Conservation (phyloP, 2,797 vertebrate species). For the Neomorphus geoffroyi region DNA sequence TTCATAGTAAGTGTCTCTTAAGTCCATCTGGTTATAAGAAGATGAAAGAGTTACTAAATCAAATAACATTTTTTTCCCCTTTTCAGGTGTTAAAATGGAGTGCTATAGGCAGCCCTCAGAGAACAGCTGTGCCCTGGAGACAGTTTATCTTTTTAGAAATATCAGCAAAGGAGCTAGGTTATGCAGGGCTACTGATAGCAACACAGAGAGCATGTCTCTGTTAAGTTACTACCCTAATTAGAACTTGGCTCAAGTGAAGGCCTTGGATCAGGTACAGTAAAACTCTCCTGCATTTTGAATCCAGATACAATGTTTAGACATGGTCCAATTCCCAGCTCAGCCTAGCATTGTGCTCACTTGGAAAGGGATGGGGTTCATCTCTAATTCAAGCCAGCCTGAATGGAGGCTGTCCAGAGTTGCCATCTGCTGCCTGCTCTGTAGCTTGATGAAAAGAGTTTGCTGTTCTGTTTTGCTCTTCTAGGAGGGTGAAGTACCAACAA, state of each 20-base stretch:
- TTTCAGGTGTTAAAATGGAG: neutral
- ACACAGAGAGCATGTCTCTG: neutral
- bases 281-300: neutral
- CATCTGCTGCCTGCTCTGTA: constrained; percentile 49
- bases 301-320: constrained; percentile 49
- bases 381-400: constrained; percentile 24
- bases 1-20: neutral
- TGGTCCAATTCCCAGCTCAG: constrained; percentile 35
- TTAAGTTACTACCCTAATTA: constrained; percentile 25
- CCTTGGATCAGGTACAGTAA: constrained; percentile 41
- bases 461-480: neutral
- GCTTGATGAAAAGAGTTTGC: neutral
- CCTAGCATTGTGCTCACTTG: constrained; percentile 6
- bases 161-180: neutral
- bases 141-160: neutral
- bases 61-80: neutral
- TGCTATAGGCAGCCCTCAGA: neutral
- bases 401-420: constrained; percentile 37
- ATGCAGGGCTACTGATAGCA: neutral
- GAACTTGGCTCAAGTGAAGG: constrained; percentile 4
- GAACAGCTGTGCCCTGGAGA: neutral
- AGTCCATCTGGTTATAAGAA: neutral
- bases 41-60: neutral
- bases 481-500: neutral
- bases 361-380: neutral